Conservation (phyloP, 1,140 invertebrate species). For the Schlechtendalia chinensis region DNA sequence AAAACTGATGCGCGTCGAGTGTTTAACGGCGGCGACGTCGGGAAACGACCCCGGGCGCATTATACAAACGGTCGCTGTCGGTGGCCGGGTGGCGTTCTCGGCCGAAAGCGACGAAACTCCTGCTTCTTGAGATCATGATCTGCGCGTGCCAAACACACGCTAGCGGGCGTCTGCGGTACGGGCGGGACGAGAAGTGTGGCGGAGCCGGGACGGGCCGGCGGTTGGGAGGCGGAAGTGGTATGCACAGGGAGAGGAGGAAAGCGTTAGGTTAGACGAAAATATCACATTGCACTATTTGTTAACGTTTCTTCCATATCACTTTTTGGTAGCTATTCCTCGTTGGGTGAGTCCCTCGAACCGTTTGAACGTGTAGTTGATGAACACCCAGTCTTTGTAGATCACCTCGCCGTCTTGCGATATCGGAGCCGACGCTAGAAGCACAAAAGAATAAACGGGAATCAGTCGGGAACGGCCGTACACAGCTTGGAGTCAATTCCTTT, state of each 20-base stretch:
- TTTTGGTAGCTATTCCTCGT: constrained; percentile 74
- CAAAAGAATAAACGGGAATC: not conserved
- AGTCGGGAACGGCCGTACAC: too few species aligned
- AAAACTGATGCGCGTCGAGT: too few species aligned
- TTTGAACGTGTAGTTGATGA: constrained; percentile 99
- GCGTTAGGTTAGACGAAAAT: constrained; percentile 36
- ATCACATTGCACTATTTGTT: constrained; percentile 47
- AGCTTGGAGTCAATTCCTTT: too few species aligned
- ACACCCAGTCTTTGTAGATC: constrained; percentile 96
- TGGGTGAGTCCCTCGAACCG: constrained; percentile 95
- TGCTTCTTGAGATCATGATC: constrained; percentile 35
- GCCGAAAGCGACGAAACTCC: not conserved
- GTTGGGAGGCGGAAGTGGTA: not conserved
- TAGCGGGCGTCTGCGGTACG: too few species aligned
- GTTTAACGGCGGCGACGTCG: too few species aligned
- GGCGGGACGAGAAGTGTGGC: too few species aligned
- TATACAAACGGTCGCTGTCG: too few species aligned
- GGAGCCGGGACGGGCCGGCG: too few species aligned
- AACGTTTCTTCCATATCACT: constrained; percentile 57
- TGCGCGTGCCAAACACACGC: constrained; percentile 33
- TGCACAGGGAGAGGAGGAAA: not conserved
- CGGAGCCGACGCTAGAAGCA: constrained; percentile 72
- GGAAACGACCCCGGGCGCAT: too few species aligned
- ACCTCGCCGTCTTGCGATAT: constrained; percentile 79
- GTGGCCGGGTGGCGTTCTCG: too few species aligned